phyloP scores from a whole-genome alignment of 2,113 vertebrate genomes.

The Myotis yumanensis region DNA sequence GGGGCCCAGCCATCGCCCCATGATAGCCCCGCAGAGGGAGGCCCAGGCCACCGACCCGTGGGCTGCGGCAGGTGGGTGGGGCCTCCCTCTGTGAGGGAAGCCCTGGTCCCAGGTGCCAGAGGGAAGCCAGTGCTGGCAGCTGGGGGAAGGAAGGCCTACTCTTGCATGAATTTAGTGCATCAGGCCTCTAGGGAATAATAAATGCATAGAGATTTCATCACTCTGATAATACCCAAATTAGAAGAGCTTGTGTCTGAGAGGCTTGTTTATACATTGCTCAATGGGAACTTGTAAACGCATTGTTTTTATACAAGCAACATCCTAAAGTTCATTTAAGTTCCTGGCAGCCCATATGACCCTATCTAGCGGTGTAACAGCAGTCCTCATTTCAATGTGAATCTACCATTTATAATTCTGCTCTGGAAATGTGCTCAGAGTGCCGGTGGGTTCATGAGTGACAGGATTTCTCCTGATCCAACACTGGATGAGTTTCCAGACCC shows the following conservation, averaged over 20 bases:
- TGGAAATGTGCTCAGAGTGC: background rate
- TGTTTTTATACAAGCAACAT: background rate
- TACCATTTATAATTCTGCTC: background rate
- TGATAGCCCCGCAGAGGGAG: too few relatives aligned
- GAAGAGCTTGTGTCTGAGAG: background rate
- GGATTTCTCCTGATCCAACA: background rate
- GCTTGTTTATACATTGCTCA: background rate
- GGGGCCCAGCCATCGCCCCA: too few relatives aligned
- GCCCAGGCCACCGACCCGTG: too few relatives aligned
- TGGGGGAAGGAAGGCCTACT: too few relatives aligned
- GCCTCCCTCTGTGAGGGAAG: too few relatives aligned
- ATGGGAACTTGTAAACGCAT: background rate
- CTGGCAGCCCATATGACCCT: background rate
- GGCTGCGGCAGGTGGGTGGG: too few relatives aligned
- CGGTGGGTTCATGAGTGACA: background rate
- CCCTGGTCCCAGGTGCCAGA: too few relatives aligned
- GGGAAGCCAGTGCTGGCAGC: too few relatives aligned
- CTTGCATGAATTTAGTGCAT: too few relatives aligned
- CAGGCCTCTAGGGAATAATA: background rate
- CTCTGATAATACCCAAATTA: background rate
- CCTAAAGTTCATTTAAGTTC: background rate
- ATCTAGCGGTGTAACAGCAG: background rate
- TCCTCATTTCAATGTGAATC: background rate
- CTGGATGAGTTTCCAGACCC: background rate
- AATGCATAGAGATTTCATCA: background rate